These are phyloP conservation scores for Scarus forsteni DNA, from an alignment of 2,797 vertebrate genomes.

Conservation along the genomic window DNA sequence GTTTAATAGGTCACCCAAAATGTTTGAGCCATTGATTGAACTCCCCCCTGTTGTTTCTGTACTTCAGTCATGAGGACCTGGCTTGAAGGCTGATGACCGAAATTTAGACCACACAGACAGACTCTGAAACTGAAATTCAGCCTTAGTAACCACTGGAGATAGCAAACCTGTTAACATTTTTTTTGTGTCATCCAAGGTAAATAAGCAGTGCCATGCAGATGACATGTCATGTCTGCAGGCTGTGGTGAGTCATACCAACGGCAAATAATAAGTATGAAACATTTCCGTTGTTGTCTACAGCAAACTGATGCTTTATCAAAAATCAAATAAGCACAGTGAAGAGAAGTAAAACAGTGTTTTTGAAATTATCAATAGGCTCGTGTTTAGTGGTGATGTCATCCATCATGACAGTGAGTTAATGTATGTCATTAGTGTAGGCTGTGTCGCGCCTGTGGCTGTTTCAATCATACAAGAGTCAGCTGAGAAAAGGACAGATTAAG, in stretches of 20 bases:
- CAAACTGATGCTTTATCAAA: conserved; percentile 43
- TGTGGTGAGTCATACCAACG: conserved; percentile 45
- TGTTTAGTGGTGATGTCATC: conserved; percentile 14
- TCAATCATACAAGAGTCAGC: conserved; percentile 58
- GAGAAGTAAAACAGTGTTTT: conserved; percentile 12
- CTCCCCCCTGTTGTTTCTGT: neutral
- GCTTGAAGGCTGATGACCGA: neutral
- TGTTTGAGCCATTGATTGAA: neutral
- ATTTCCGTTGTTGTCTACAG: conserved; percentile 56
- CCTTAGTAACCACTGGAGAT: conserved; percentile 14
- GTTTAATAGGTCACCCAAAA: neutral
- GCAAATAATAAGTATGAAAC: conserved; percentile 62
- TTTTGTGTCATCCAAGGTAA: conserved; percentile 29
- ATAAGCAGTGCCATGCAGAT: conserved; percentile 48
- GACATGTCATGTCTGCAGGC: conserved; percentile 45
- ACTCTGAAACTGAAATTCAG: neutral
- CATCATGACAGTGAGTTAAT: conserved; percentile 7
- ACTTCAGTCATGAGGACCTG: neutral
- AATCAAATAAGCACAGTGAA: conserved; percentile 8
- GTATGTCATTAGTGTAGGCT: conserved; percentile 14
- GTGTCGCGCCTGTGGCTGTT: conserved; percentile 15
- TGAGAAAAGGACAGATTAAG: conserved; percentile 20
- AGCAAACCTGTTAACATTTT: conserved; percentile 10
- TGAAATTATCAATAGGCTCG: neutral
- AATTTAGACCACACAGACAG: neutral